Conservation (phyloP, 2,888 invertebrate species). For the Campoletis raptor region DNA sequence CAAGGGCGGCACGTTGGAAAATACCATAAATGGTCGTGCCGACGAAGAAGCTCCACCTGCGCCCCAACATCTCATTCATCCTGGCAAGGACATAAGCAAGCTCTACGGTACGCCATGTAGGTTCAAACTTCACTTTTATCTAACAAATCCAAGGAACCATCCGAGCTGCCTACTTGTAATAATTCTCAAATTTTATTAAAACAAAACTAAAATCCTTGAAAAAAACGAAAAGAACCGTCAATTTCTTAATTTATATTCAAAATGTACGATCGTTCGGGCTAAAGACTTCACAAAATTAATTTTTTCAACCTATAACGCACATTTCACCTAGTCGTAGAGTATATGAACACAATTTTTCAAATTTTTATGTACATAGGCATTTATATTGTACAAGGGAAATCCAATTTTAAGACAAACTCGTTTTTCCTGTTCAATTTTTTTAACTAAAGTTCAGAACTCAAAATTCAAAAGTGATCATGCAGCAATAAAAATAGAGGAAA, state of each 20-base stretch:
- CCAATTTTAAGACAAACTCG: not conserved
- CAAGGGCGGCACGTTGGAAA: slow-evolving; percentile 96
- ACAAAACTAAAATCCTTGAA: not conserved
- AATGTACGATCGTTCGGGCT: slow-evolving; percentile 33
- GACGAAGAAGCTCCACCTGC: slow-evolving; percentile 89
- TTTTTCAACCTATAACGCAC: slow-evolving; percentile 63
- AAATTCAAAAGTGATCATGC: no score
- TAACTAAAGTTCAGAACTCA: not conserved
- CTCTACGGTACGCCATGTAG: slow-evolving; percentile 87
- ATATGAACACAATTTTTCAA: slow-evolving; percentile 46
- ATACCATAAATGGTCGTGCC: slow-evolving; percentile 93
- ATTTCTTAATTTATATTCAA: slow-evolving; percentile 23
- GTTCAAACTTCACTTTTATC: slow-evolving; percentile 69
- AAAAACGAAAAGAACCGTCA: slow-evolving; percentile 15
- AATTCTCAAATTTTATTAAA: slow-evolving; percentile 43
- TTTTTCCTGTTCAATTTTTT: not conserved
- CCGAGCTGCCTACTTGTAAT: slow-evolving; percentile 73
- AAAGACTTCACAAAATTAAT: slow-evolving; percentile 58
- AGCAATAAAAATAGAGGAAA: not conserved
- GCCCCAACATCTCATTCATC: slow-evolving; percentile 92
- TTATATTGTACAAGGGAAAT: not conserved
- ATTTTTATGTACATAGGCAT: not conserved
- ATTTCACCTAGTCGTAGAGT: slow-evolving; percentile 65
- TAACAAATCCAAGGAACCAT: slow-evolving; percentile 69
- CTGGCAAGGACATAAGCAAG: slow-evolving; percentile 97